A percentile compares a stretch with the other conserved stretches of the same genome.
Evolutionary conservation across 64 coral and sea anemone genomes (phyloP).

Genomic region (Pocillopora damicornis): DNA sequence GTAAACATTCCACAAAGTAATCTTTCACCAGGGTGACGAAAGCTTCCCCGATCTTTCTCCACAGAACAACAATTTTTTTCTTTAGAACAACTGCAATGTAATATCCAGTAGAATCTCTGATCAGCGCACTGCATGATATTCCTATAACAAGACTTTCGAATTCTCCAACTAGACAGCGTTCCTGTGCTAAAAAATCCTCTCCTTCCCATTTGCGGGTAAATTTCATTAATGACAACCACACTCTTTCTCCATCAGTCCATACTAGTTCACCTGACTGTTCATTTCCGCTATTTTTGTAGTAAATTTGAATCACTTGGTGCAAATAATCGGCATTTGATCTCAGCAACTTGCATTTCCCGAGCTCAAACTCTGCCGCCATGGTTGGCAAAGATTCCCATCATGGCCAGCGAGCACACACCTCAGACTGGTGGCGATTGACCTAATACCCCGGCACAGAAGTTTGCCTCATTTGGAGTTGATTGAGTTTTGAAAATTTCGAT

Average conservation of each 20-base stretch:
- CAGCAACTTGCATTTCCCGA: conserved; percentile 18
- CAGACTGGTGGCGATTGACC: neutral
- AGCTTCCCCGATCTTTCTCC: neutral
- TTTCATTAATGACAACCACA: conserved; percentile 1
- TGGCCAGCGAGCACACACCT: neutral
- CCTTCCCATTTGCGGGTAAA: neutral
- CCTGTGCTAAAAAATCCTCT: neutral
- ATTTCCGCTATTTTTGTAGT: neutral
- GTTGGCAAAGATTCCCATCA: neutral
- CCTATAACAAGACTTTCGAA: conserved; percentile 20
- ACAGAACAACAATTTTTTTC: conserved; percentile 28
- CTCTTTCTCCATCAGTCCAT: conserved; percentile 32
- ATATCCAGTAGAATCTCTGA: neutral
- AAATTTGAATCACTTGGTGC: conserved; percentile 4
- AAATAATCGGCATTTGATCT: conserved; percentile 27
- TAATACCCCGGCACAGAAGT: too few species aligned
- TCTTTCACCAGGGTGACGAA: neutral
- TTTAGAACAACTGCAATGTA: conserved; percentile 14
- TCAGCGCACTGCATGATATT: neutral
- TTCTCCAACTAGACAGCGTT: conserved; percentile 22
- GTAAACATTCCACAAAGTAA: neutral
- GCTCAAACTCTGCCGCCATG: conserved; percentile 17
- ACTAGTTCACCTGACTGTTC: neutral
- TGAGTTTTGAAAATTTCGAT: too few species aligned
- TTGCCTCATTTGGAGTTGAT: too few species aligned